Percentiles rank a stretch among this genome's conserved stretches.
These are phyloP conservation scores for Forbesichthys papilliferus DNA, from an alignment of 2,113 vertebrate genomes.

Conservation along the genomic window DNA sequence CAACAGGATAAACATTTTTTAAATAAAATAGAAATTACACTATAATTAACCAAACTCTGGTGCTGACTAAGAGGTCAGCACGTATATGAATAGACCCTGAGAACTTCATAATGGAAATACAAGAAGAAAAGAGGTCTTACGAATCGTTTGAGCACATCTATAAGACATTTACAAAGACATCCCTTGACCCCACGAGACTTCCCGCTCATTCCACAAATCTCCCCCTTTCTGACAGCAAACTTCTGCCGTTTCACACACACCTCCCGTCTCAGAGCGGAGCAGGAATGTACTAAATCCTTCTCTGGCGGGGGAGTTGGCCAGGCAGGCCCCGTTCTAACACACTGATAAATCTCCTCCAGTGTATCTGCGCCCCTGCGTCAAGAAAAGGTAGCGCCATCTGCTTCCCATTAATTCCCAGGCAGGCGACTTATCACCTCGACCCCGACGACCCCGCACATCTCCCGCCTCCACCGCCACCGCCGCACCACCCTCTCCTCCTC, in stretches of 20 bases:
- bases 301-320: slow-evolving; percentile 58
- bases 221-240: slow-evolving; percentile 41
- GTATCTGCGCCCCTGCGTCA: slow-evolving; percentile 64
- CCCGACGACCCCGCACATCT: slow-evolving; percentile 61
- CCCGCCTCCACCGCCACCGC: slow-evolving; percentile 62
- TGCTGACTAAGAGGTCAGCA: too few species aligned
- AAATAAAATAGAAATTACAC: too few species aligned
- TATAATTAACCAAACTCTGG: too few species aligned
- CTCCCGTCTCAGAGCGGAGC: slow-evolving; percentile 55
- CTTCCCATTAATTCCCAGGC: slow-evolving; percentile 76
- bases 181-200: slow-evolving; percentile 26
- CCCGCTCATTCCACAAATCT: slow-evolving; percentile 22
- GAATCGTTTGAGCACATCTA: not conserved
- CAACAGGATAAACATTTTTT: too few species aligned
- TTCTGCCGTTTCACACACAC: slow-evolving; percentile 49
- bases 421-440: slow-evolving; percentile 77
- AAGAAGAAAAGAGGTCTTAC: not conserved
- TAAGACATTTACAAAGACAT: slow-evolving; percentile 17
- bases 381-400: slow-evolving; percentile 78
- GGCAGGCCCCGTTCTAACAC: slow-evolving; percentile 54
- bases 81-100: too few species aligned
- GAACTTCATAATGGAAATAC: not conserved
- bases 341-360: slow-evolving; percentile 69
- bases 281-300: slow-evolving; percentile 74
- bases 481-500: slow-evolving; percentile 38